Conservation (phyloP, 2,113 vertebrate species). For the Chitala chitala region DNA sequence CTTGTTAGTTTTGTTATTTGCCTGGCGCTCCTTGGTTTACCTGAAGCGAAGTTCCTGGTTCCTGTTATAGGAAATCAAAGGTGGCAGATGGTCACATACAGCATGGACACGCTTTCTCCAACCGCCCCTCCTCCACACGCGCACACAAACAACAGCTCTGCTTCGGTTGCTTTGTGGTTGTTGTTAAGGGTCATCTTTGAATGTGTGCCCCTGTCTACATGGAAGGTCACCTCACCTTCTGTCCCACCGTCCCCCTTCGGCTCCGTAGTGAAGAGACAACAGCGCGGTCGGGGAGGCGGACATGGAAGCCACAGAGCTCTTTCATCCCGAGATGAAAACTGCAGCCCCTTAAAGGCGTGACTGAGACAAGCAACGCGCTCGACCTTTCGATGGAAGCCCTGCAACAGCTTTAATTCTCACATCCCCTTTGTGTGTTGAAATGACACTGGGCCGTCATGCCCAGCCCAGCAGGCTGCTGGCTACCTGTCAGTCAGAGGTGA, state of each 20-base stretch:
- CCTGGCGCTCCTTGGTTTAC: no score
- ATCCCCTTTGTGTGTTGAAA: no score
- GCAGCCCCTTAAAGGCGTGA: constrained; percentile 37
- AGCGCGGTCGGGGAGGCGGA: constrained; percentile 14
- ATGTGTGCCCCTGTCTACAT: no score
- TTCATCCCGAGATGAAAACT: constrained; percentile 54
- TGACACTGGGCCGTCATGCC: no score
- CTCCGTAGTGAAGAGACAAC: constrained; percentile 38
- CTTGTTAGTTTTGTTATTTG: no score
- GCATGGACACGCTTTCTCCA: neutral
- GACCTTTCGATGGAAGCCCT: constrained; percentile 9
- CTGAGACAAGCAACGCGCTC: constrained; percentile 46
- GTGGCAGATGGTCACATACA: neutral
- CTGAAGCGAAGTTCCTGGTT: no score
- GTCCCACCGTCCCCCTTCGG: constrained; percentile 46
- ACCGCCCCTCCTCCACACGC: neutral
- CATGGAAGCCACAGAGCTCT: constrained; percentile 45
- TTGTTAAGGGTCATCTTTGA: no score
- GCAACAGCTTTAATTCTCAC: no score
- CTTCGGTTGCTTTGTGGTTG: no score
- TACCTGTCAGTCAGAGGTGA: neutral
- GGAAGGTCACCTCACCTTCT: constrained; percentile 60
- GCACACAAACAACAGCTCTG: no score
- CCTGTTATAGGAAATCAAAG: no score
- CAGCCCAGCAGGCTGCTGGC: no score